These are phyloP conservation scores for Nemurella pictetii DNA, from an alignment of 2,888 invertebrate species.

Conservation along the genomic window DNA sequence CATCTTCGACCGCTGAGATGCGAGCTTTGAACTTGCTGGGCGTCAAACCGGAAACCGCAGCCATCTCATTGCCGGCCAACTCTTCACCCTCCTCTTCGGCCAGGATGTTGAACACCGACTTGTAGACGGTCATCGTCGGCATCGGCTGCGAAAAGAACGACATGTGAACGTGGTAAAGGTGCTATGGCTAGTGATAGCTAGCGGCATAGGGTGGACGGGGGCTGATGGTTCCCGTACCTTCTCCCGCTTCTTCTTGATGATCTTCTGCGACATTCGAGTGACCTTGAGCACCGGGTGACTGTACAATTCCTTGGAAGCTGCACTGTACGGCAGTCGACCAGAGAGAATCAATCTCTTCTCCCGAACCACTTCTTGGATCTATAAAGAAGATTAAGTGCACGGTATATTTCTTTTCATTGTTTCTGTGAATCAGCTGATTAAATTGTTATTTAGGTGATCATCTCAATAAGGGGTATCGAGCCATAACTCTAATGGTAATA, in stretches of 20 bases:
- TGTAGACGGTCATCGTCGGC: background rate
- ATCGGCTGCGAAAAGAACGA: background rate
- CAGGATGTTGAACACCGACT: background rate
- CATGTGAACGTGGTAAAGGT: background rate
- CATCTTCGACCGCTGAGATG: slow-evolving; percentile 14
- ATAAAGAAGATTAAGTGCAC: too few relatives aligned
- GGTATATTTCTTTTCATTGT: too few relatives aligned
- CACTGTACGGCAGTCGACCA: slow-evolving; percentile 66
- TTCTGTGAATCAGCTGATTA: too few relatives aligned
- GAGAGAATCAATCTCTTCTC: slow-evolving; percentile 68
- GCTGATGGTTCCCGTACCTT: slow-evolving; percentile 43
- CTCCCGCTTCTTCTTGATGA: slow-evolving; percentile 46
- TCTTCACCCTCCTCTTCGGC: slow-evolving; percentile 8
- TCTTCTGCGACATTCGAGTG: slow-evolving; percentile 47
- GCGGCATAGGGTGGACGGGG: background rate
- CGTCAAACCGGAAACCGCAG: slow-evolving; percentile 3
- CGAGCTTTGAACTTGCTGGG: slow-evolving; percentile 1
- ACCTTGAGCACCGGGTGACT: slow-evolving; percentile 67
- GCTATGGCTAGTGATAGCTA: background rate
- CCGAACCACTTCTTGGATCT: slow-evolving; percentile 68
- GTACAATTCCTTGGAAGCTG: slow-evolving; percentile 67
- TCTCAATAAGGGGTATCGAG: too few relatives aligned
- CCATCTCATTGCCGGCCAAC: background rate
- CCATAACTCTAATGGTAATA: too few relatives aligned
- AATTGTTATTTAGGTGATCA: too few relatives aligned